phyloP scores from a whole-genome alignment of 1,140 invertebrate genomes.

The Epicauta chinensis region DNA sequence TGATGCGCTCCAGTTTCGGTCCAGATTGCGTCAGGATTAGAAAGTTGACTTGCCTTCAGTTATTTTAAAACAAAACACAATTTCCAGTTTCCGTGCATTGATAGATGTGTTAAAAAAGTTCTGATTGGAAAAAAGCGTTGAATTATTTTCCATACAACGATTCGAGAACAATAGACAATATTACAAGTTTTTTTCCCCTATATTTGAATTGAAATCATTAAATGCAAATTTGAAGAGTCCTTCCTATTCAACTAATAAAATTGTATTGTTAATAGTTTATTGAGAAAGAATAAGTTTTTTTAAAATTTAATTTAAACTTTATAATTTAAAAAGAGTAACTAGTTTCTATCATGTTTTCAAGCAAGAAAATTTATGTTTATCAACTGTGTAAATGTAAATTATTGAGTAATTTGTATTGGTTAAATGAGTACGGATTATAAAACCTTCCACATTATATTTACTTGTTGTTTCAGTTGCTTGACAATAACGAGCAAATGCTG shows the following conservation, averaged over 20 bases:
- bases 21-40: too few species aligned
- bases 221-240: slow-evolving; percentile 11
- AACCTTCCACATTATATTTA: slow-evolving; percentile 10
- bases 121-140: too few species aligned
- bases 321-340: slow-evolving; percentile 4
- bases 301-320: slow-evolving; percentile 13
- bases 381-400: slow-evolving; percentile 4
- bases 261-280: slow-evolving; percentile 11
- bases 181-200: too few species aligned
- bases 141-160: too few species aligned
- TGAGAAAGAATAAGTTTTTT: slow-evolving; percentile 1
- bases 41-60: too few species aligned
- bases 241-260: slow-evolving; percentile 7
- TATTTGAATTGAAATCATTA: too few species aligned
- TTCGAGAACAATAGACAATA: too few species aligned
- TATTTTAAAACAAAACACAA: too few species aligned
- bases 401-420: background rate
- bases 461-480: slow-evolving; percentile 1
- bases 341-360: too few species aligned
- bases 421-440: slow-evolving; percentile 6
- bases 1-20: too few species aligned
- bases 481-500: slow-evolving; percentile 4
- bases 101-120: too few species aligned
- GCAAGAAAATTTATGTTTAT: background rate
- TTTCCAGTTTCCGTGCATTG: too few species aligned